These are phyloP conservation scores for Ciconia stormi DNA, from an alignment of 2,113 vertebrate genomes.

Conservation along the genomic window DNA sequence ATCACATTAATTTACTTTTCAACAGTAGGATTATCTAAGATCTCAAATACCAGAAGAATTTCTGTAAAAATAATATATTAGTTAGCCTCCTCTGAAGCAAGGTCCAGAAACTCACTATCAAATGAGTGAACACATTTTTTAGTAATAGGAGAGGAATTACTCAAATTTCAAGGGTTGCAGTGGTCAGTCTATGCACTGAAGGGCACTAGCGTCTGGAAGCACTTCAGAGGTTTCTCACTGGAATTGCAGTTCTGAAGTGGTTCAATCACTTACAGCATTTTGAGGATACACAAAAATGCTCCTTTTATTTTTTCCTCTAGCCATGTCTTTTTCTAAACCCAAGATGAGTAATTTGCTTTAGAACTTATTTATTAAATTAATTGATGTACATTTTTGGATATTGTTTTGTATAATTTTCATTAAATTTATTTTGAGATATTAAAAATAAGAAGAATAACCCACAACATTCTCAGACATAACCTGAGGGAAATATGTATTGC, in stretches of 20 bases:
- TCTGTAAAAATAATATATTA: background rate
- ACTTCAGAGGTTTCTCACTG: background rate
- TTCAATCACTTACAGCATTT: background rate
- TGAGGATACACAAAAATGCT: background rate
- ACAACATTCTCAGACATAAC: background rate
- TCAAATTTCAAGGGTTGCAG: background rate
- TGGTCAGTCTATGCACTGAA: background rate
- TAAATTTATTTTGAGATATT: background rate
- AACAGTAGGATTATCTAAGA: background rate
- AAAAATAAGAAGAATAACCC: background rate
- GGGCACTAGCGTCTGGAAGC: accelerated
- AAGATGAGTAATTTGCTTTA: background rate
- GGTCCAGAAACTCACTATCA: background rate
- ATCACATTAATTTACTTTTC: background rate
- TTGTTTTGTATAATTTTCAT: background rate
- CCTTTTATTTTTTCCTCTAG: background rate
- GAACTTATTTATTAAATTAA: background rate
- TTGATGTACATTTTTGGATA: background rate
- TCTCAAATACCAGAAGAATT: background rate
- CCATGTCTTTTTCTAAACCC: background rate
- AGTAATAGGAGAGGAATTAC: background rate
- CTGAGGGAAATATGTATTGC: background rate
- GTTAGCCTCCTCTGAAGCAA: background rate
- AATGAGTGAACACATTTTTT: background rate
- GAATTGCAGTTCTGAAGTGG: background rate